Conservation (phyloP, 2,888 invertebrate species). For the Anorthoa munda region DNA sequence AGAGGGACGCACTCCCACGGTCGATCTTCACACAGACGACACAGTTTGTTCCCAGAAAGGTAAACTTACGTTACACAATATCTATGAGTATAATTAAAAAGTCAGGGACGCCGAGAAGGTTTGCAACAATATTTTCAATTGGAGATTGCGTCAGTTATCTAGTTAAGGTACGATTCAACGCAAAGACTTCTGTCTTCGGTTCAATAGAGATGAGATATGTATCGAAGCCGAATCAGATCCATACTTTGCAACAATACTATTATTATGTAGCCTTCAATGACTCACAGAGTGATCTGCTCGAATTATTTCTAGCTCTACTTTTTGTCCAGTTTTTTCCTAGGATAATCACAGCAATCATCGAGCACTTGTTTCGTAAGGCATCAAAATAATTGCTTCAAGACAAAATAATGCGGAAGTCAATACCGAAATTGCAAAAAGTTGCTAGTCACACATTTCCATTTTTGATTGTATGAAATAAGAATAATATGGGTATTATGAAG, state of each 20-base stretch:
- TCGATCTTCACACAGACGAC: slow-evolving; percentile 75
- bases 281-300: slow-evolving; percentile 79
- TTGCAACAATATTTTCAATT: slow-evolving; percentile 68
- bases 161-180: slow-evolving; percentile 61
- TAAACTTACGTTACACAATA: slow-evolving; percentile 75
- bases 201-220: slow-evolving; percentile 70
- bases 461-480: slow-evolving; percentile 57
- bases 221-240: slow-evolving; percentile 70
- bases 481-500: slow-evolving; percentile 63
- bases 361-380: slow-evolving; percentile 67
- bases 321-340: slow-evolving; percentile 73
- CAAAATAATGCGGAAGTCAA: slow-evolving; percentile 69
- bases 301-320: slow-evolving; percentile 77
- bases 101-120: slow-evolving; percentile 71
- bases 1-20: slow-evolving; percentile 84
- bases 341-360: slow-evolving; percentile 72
- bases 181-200: slow-evolving; percentile 70
- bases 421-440: slow-evolving; percentile 57
- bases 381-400: slow-evolving; percentile 63
- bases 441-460: slow-evolving; percentile 63
- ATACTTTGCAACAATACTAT: slow-evolving; percentile 72
- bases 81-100: slow-evolving; percentile 74
- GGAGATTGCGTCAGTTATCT: slow-evolving; percentile 62
- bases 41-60: slow-evolving; percentile 76
- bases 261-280: slow-evolving; percentile 75